These are phyloP conservation scores for Styela clava DNA, from an alignment of 23 tunicate genomes.

Conservation along the genomic window DNA sequence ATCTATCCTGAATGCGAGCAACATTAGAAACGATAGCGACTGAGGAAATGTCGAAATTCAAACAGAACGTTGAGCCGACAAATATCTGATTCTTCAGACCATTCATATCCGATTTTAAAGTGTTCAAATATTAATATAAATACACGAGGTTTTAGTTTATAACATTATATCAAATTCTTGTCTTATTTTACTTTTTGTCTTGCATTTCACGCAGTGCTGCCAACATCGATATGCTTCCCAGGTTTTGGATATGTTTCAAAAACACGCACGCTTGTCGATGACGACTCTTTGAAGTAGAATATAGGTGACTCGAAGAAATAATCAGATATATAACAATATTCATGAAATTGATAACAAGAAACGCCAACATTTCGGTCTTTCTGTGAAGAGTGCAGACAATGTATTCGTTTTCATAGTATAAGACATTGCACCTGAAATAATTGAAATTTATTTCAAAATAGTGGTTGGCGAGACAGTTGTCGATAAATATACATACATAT, in stretches of 20 bases:
- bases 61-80: no score
- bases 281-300: neutral
- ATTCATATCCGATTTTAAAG: no score
- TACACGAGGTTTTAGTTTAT: no score
- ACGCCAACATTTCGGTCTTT: neutral
- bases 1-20: no score
- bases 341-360: neutral
- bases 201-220: neutral
- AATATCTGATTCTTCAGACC: no score
- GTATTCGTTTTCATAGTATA: neutral
- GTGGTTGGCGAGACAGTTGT: no score
- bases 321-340: neutral
- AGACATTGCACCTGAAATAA: conserved; percentile 7
- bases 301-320: neutral
- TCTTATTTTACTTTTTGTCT: neutral
- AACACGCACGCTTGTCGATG: neutral
- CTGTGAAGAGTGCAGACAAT: conserved; percentile 13
- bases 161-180: no score
- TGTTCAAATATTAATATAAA: no score
- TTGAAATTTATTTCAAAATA: no score
- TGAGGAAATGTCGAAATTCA: no score
- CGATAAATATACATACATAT: no score
- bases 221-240: conserved; percentile 13
- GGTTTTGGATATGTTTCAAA: conserved; percentile 1
- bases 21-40: no score